These are phyloP conservation scores for Vanessa cardui DNA, from an alignment of 2,888 invertebrate genomes.

Conservation along the genomic window DNA sequence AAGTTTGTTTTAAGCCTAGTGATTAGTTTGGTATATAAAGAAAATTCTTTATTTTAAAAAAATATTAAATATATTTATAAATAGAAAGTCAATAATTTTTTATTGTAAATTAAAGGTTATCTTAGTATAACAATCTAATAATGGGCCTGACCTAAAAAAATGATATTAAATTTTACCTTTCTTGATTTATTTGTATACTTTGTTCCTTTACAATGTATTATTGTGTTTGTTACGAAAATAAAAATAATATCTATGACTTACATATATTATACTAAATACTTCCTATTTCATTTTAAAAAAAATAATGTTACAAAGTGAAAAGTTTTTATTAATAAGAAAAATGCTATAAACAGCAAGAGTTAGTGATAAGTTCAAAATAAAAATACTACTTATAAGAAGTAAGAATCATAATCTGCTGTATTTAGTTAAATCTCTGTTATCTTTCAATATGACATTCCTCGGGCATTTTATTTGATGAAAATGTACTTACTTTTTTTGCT, in stretches of 20 bases:
- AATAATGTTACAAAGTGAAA: background rate
- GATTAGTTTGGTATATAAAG: conserved; percentile 56
- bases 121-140: background rate
- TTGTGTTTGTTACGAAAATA: background rate
- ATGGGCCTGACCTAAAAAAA: background rate
- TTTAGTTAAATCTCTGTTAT: background rate
- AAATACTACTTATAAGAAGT: background rate
- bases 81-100: background rate
- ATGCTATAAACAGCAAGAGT: background rate
- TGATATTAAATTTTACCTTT: background rate
- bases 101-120: background rate
- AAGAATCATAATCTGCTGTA: conserved; percentile 4
- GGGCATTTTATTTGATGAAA: conserved; percentile 15
- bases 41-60: conserved; percentile 16
- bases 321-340: conserved; percentile 1
- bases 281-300: conserved; percentile 1
- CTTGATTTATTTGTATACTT: background rate
- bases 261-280: background rate
- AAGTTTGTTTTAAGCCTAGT: conserved; percentile 43
- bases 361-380: background rate
- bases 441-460: conserved; percentile 20
- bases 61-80: conserved; percentile 27
- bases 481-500: background rate
- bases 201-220: background rate
- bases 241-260: background rate